phyloP scores from a whole-genome alignment of 2,888 invertebrate genomes.

The Ptychoptera albimana region DNA sequence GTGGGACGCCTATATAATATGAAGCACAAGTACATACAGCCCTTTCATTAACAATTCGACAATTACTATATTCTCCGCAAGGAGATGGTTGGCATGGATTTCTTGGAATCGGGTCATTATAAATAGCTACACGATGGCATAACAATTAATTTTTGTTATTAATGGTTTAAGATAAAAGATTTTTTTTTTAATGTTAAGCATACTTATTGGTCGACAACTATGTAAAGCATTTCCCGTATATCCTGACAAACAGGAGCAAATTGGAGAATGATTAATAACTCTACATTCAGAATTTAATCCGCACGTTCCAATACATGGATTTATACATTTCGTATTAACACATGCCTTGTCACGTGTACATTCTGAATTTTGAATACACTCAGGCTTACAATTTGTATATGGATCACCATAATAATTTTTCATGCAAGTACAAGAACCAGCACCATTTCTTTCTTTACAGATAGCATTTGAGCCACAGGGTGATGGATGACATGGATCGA shows the following conservation, averaged over 20 bases:
- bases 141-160: background rate
- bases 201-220: slow-evolving; percentile 42
- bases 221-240: slow-evolving; percentile 64
- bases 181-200: slow-evolving; percentile 7
- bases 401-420: slow-evolving; percentile 76
- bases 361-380: slow-evolving; percentile 77
- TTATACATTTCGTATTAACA: slow-evolving; percentile 65
- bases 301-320: slow-evolving; percentile 71
- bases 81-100: slow-evolving; percentile 34
- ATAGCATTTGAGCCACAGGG: slow-evolving; percentile 78
- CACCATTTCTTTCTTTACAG: slow-evolving; percentile 65
- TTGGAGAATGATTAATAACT: slow-evolving; percentile 67
- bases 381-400: slow-evolving; percentile 70
- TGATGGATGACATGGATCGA: slow-evolving; percentile 61
- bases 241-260: slow-evolving; percentile 55
- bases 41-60: slow-evolving; percentile 39
- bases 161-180: background rate
- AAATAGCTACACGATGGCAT: slow-evolving; percentile 2
- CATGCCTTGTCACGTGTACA: slow-evolving; percentile 64
- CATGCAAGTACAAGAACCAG: slow-evolving; percentile 67
- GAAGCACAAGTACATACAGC: slow-evolving; percentile 59
- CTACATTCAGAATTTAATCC: slow-evolving; percentile 71
- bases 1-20: slow-evolving; percentile 54
- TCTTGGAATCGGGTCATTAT: slow-evolving; percentile 5
- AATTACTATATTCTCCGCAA: slow-evolving; percentile 35